These are phyloP conservation scores for Pantala flavescens DNA, from an alignment of 1,140 invertebrate species.

Conservation along the genomic window DNA sequence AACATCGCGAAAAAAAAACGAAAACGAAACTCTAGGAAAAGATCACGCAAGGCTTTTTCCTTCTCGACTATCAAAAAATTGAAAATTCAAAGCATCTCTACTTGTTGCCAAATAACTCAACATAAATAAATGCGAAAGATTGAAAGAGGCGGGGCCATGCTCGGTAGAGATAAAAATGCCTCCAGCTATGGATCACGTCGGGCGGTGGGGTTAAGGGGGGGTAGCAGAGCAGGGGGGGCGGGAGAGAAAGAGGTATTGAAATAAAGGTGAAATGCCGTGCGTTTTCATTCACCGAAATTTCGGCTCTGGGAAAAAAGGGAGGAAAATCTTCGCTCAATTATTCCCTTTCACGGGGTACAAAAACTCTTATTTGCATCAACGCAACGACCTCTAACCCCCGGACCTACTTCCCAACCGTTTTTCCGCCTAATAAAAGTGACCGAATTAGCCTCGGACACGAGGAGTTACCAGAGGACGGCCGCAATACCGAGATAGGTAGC, in stretches of 20 bases:
- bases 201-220: not conserved
- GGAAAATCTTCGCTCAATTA: not conserved
- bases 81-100: too few relatives aligned
- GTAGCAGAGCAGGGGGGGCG: not conserved
- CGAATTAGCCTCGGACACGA: not conserved
- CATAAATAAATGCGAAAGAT: not conserved
- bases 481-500: not conserved
- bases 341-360: not conserved
- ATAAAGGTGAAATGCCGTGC: slow-evolving; percentile 1
- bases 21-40: too few relatives aligned
- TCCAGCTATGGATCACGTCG: not conserved
- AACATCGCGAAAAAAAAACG: too few relatives aligned
- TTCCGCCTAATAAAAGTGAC: not conserved
- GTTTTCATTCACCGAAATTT: slow-evolving; percentile 9
- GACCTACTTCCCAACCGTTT: not conserved
- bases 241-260: not conserved
- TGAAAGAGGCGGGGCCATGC: not conserved
- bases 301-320: not conserved
- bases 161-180: not conserved
- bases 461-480: not conserved
- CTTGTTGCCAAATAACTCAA: not conserved
- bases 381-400: not conserved
- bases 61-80: too few relatives aligned
- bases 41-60: too few relatives aligned
- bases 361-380: not conserved